Evolutionary conservation across 2,888 invertebrate species (phyloP), one percentile per base, ranked within the genome.

Genomic region (Ramazzottius varieornatus): DNA sequence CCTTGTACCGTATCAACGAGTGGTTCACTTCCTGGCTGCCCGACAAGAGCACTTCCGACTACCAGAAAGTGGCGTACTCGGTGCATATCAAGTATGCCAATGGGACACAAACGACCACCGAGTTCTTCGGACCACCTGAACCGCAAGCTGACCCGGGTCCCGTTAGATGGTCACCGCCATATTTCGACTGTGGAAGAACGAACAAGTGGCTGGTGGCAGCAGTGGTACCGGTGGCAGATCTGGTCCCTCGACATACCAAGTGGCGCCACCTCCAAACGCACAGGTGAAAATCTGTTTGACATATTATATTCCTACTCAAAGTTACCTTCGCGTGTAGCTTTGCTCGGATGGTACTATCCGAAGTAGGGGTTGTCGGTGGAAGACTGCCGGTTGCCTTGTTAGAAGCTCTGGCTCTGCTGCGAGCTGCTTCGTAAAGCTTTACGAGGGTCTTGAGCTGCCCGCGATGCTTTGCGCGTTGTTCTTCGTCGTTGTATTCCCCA

Each of bases 171-270:
- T 91, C 90, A 0, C 81, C 85, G 67, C 94, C 94, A 0, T 96
- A 94, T 75, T 96, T 89, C 75, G 94, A 96, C 79, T 96, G 94
- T 75, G 89, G 88, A 2, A 80, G 92, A 68, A 86, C 92, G 0
- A 92, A 94, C 77, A 86, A 91, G 73, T 96, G 94, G 94, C 79
- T 94, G 40, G 86, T 94, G 8, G 87, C 86, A 32, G 93, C 92
- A 0, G 87, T 91, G 1, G 86, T 89, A 32, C 94, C 94, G 0
- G 86, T 96, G 46, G 91, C 90, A 1, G 94, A 96, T 74, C 89
- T 92, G 70, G 92, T 86, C 77, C 93, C 93, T 0, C 80, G 91
- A 20, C 91, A 92, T 74, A 92, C 91, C 1, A 85, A 87, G 70
- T 92, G 87, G 75, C 82, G 91, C 73, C 91, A 92, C 74, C 83